Base-by-base conservation (phyloP, 2,888 invertebrate species). In the Coelopa pilipes region DNA sequence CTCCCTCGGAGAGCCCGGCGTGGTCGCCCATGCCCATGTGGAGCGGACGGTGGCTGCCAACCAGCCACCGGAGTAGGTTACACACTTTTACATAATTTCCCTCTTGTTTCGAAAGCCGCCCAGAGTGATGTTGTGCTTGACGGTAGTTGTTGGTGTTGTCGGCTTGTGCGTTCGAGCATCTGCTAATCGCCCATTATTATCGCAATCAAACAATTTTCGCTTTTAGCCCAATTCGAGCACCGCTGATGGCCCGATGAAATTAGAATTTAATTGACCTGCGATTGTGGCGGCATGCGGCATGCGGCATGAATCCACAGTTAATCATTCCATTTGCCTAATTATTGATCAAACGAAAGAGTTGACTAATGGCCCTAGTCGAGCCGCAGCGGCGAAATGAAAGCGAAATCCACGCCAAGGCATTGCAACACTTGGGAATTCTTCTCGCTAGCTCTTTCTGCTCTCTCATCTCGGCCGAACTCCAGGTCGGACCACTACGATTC, bases 291-390 rank as follows among this genome's bases (percentile, higher is more conserved):
- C 34, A 34, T 34, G 2, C 7, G 34, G 7, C n/a, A 7, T 34
- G 34, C 17, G 45, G 47, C 17, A 19, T n/a, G 45, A 69, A 69
- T 47, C 59, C 46, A 59, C 69, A 59, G 69, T 69, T 69, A 69
- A 69, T 53, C 57, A 59, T n/a, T 47, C 46, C 17, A 46, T 69
- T 59, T 47, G 59, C 21, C 47, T 59, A 59, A 69, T 59, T 57
- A 59, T 69, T 45, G 17, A 57, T 46, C 59, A 59, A 69, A 47
- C 53, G 24, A 17, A 69, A 57, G 45, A 19, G 24, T 69, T 59
- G 47, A 7, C n/a, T 59, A 10, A 10, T 69, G n/a, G 19, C 19
- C 46, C 12, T 13, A 65, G 46, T 45, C n/a, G 19, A 15, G 1
- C 15, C 45, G 24, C n/a, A 34, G 24, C 45, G n/a, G 46, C 45